Conservation (phyloP, 2,113 vertebrate genomes). For the Ceyx melanurus region DNA sequence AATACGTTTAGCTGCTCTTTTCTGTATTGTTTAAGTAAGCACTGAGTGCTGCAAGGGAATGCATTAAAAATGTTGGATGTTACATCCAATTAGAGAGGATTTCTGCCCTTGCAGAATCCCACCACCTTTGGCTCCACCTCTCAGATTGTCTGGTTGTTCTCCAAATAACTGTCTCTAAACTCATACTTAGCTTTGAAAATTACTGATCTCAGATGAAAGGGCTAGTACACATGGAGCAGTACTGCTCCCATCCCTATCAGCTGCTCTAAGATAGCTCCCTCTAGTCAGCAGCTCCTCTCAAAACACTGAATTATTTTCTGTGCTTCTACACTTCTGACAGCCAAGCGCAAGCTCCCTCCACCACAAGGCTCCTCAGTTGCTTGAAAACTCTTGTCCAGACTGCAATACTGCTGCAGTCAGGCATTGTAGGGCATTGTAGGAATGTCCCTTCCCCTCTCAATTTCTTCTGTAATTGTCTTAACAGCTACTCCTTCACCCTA, state of each 20-base stretch:
- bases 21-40: not conserved
- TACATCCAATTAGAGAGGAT: not conserved
- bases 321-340: not conserved
- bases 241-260: not conserved
- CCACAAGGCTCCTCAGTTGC: accelerated
- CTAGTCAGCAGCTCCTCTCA: not conserved
- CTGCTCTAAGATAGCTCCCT: not conserved
- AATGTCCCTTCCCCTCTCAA: not conserved
- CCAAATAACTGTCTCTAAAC: not conserved
- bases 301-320: not conserved
- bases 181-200: not conserved
- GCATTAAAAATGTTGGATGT: not conserved
- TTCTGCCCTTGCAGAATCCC: not conserved
- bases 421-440: not conserved
- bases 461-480: not conserved
- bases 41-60: not conserved
- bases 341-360: not conserved
- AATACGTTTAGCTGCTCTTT: not conserved
- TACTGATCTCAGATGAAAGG: not conserved
- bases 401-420: not conserved
- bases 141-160: not conserved
- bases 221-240: not conserved
- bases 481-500: not conserved
- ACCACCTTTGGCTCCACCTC: not conserved
- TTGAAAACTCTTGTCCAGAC: not conserved